Conservation (phyloP, 1,140 invertebrate species). For the Eriosoma lanigerum region DNA sequence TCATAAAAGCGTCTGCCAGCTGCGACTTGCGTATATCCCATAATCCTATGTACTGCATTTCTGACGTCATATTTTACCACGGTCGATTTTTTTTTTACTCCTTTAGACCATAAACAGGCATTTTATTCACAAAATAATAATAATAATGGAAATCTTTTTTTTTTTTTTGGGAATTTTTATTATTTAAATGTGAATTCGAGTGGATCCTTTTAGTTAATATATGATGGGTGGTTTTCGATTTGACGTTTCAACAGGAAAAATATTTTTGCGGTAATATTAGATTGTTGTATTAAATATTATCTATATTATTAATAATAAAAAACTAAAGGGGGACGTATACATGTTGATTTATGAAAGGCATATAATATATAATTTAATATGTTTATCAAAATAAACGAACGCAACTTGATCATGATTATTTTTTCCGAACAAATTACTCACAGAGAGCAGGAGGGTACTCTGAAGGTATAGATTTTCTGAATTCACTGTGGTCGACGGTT, state of each 20-base stretch:
- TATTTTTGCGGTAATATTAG: constrained; percentile 14
- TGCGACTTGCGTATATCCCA: constrained; percentile 47
- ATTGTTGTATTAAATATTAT: constrained; percentile 21
- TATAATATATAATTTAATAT: constrained; percentile 2
- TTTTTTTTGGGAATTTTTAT: constrained; percentile 36
- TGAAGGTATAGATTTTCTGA: constrained; percentile 16
- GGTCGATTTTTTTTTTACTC: constrained; percentile 30
- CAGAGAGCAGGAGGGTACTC: neutral
- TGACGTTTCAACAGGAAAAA: constrained; percentile 31
- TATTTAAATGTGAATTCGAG: constrained; percentile 32
- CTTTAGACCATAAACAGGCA: constrained; percentile 27
- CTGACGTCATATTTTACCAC: constrained; percentile 48
- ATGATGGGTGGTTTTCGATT: constrained; percentile 9
- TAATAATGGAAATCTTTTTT: neutral
- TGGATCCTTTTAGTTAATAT: neutral
- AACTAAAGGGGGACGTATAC: neutral
- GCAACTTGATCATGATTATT: constrained; percentile 24
- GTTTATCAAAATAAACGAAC: constrained; percentile 45
- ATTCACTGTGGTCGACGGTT: constrained; percentile 38
- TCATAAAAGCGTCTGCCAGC: constrained; percentile 50
- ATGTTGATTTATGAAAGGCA: constrained; percentile 32
- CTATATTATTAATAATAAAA: constrained; percentile 24
- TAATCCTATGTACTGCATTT: constrained; percentile 48
- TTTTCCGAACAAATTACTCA: constrained; percentile 38
- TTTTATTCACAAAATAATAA: constrained; percentile 17